Evolutionary conservation across 2,113 vertebrate species (phyloP), one percentile per base, ranked within the genome.

Genomic region (Pagrus major): DNA sequence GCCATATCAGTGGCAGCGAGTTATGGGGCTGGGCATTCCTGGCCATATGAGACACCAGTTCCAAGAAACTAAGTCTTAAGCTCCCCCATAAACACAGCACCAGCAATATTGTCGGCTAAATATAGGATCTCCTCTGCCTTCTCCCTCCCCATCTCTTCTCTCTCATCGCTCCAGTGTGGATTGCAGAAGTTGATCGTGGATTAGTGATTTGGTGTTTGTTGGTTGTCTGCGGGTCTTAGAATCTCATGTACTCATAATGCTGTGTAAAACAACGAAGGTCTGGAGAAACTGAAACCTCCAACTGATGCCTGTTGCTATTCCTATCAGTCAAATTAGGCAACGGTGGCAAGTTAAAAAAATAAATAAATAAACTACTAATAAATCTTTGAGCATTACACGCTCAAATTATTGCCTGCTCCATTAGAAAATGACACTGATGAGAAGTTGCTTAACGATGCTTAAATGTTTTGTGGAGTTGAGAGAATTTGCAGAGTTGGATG

Each of bases 71-170:
- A 52, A 95, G 94, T 92, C 95, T 95, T 91, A 64, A 95, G 92
- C 58, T 64, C 91, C 91, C 94, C 94, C 93, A 95, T 95, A 94
- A 96, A 95, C 93, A 96, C 96, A 96, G 94, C 93, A 86, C 84
- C 90, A 92, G 95, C 94, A 96, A 96, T 96, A 97, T 96, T 97
- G 96, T 97, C 94, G 93, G 94, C 96, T 96, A 97, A 97, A 97
- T 96, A 96, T 97, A 97, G 94, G 91, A 89, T 81, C 39, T 56
- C 76, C 84, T 81, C 58, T 70, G 70, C 72, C 55, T 51, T 68
- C 69, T 47, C 74, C 46, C 52, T 44, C 58, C 59, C 42, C 7
- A 7, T 66, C 68, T 86, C 56, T 67, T 21, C 76, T 47, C 51
- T 61, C 65, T 80, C 75, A 51, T 77, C 33, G 16, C 58, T 86